Evolutionary conservation across 2,888 invertebrate species (phyloP), one percentile per base, ranked within the genome.

Genomic region (Drosophila neonasuta): DNA sequence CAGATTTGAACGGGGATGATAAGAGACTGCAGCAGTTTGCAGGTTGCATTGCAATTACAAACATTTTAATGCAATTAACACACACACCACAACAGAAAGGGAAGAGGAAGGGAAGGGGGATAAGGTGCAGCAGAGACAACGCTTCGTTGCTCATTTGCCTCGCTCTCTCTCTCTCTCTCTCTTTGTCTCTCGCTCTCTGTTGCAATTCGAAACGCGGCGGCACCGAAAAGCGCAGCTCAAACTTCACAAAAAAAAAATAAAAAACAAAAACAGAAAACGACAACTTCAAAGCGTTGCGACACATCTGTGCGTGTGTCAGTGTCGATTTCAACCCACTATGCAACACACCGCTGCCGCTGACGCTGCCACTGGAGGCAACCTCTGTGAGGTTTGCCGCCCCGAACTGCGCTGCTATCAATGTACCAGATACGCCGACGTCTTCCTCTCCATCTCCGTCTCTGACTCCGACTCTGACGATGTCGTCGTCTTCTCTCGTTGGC

Each of bases 1-100:
- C 65, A 71, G 79, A 77, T 77, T 77, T 71, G 46, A 50, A 42
- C 45, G 50, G 48, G 30, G 32, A 60, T 64, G 76, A 78, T 78
- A 74, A 78, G 56, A 32, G 56, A 32, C 20, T 9, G 39, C 29
- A 30, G 13, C 20, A 11, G 34, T 20, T 49, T 50, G 68, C 50
- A 44, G 77, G 41, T 59, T 59, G 74, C 87, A 70, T 74, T 72
- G 82, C 88, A 88, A 86, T 89, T 88, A 84, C 82, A 87, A 85
- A 86, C 83, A 89, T 89, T 88, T 89, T 88, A 89, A 89, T 89
- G 89, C 89, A 89, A 89, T 89, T 89, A 89, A 88, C 88, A 87
- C 89, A 89, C 87, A 88, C 66, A 57, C 44, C 20, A 20, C 20
- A 20, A 20, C 20, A 20, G 4, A 20, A 20, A 46, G 61, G 11